Evolutionary conservation across 2,888 invertebrate genomes (phyloP), one percentile per base, ranked within the genome.

Genomic region (Eilema sororculum): DNA sequence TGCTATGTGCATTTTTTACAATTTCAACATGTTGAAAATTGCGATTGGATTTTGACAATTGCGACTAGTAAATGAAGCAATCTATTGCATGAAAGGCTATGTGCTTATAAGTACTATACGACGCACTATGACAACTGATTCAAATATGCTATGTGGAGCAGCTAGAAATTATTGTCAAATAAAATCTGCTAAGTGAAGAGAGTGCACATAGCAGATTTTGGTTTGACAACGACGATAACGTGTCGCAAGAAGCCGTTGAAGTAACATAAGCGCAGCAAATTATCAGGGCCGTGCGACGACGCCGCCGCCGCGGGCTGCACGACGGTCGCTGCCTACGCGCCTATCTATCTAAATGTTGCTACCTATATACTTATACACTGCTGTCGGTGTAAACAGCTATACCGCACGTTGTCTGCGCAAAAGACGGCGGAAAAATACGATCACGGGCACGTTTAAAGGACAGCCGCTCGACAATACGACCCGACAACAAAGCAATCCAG

Each of bases 231-330:
- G n/a, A n/a, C n/a, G n/a, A n/a, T n/a, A n/a, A 86, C 84, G 89
- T 92, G 93, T 91, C 90, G 93, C 89, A 94, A 94, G 95, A 95
- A 95, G 95, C 95, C 95, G 91, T 95, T 93, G 93, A 95, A 94
- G 93, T 93, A 94, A 92, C 93, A 90, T 93, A 93, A 93, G 94
- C 93, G 93, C 93, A 94, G 95, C 91, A 93, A 93, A 93, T 93
- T 93, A 94, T 93, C 94, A 94, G 93, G 94, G 94, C 90, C 94
- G 93, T 87, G 87, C 91, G 91, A 88, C 91, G 91, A 84, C 90
- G 91, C 83, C 89, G 90, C 86, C 88, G 87, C 87, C 86, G 86
- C 87, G 82, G 88, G 87, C 89, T 85, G 90, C 88, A 86, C 90
- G 90, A 86, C 84, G 83, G 87, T 79, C 87, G 89, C 90, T 89